These are phyloP conservation scores for Polydesmus complanatus DNA, from an alignment of 2,888 invertebrate species.

Conservation along the genomic window DNA sequence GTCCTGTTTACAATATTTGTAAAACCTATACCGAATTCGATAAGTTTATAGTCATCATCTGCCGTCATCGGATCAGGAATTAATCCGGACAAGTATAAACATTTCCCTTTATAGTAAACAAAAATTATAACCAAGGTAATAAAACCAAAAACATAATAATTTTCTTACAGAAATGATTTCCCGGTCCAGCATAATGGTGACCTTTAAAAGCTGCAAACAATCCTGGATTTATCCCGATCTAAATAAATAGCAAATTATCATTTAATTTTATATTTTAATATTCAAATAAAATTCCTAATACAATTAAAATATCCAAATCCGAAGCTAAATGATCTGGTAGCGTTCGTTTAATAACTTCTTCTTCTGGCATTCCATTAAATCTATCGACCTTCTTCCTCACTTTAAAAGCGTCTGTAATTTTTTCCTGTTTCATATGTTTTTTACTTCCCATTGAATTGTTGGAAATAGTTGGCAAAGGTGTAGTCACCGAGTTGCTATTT, in stretches of 20 bases:
- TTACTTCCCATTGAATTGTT: no score
- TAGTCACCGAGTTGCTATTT: neutral
- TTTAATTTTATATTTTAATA: neutral
- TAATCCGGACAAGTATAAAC: conserved; percentile 81
- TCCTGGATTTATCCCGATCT: conserved; percentile 98
- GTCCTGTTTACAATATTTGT: conserved; percentile 95
- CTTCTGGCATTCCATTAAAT: conserved; percentile 92
- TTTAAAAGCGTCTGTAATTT: conserved; percentile 44
- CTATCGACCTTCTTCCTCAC: conserved; percentile 87
- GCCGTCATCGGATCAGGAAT: conserved; percentile 92
- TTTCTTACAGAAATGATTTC: conserved; percentile 86
- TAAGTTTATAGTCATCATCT: conserved; percentile 83
- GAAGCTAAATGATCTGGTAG: conserved; percentile 86
- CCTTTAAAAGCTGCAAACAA: conserved; percentile 94
- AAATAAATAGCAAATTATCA: conserved; percentile 29
- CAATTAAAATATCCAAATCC: conserved; percentile 95
- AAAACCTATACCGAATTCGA: conserved; percentile 91
- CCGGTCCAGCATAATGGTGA: conserved; percentile 96
- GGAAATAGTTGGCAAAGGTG: neutral
- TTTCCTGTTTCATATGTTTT: conserved; percentile 27
- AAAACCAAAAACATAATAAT: neutral
- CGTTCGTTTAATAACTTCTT: conserved; percentile 82
- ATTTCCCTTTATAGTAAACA: conserved; percentile 53
- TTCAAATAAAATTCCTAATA: no score
- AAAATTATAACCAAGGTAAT: neutral